Conservation (phyloP, 2,888 invertebrate species). For the Bellardia pandia region DNA sequence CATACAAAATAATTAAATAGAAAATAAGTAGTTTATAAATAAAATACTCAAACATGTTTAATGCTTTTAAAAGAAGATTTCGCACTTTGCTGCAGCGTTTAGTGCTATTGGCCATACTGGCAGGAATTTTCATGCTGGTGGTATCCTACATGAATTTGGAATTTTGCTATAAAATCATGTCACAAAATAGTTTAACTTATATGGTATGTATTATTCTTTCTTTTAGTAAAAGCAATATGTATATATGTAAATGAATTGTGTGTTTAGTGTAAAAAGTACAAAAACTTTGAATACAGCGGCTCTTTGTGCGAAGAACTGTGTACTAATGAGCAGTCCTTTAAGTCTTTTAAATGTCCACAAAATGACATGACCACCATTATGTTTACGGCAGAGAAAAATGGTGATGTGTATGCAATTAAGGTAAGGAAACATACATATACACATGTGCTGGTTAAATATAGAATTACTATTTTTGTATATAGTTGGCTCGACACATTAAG, state of each 20-base stretch:
- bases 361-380: constrained; percentile 82
- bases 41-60: constrained; percentile 77
- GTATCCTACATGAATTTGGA: constrained; percentile 82
- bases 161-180: constrained; percentile 82
- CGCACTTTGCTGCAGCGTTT: constrained; percentile 81
- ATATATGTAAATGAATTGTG: constrained; percentile 29
- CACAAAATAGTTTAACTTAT: constrained; percentile 80
- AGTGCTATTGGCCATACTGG: constrained; percentile 78
- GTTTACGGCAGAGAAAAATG: constrained; percentile 82
- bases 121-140: constrained; percentile 79
- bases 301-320: constrained; percentile 82
- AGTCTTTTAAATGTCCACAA: constrained; percentile 81
- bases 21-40: neutral
- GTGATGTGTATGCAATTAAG: constrained; percentile 82
- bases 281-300: constrained; percentile 81
- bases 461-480: neutral
- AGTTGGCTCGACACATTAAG: constrained; percentile 80
- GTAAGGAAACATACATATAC: constrained; percentile 52
- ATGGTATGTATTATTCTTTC: constrained; percentile 78
- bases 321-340: constrained; percentile 78
- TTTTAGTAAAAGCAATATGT: too few relatives aligned
- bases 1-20: constrained; percentile 1
- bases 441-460: neutral
- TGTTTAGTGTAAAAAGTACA: constrained; percentile 80
- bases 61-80: constrained; percentile 81